Percentiles rank a stretch among this genome's conserved stretches.
Conservation (phyloP, 37 sponge, comb jelly and placozoan genomes). For the Spongia lamella region DNA sequence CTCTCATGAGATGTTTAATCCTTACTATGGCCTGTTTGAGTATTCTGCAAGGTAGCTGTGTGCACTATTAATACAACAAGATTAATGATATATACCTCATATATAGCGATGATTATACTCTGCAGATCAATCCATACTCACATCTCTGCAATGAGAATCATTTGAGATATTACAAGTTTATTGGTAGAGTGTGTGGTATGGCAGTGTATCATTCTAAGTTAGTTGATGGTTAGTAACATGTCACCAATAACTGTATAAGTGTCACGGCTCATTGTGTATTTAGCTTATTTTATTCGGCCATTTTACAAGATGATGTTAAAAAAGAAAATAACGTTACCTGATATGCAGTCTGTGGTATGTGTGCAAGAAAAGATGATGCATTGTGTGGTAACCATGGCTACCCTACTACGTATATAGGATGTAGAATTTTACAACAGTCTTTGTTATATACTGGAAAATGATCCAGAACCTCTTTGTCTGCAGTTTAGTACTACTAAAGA, state of each 20-base stretch:
- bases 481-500: slow-evolving; percentile 80
- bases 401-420: no score
- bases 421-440: slow-evolving; percentile 88
- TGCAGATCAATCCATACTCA: slow-evolving; percentile 97
- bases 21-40: slow-evolving; percentile 98
- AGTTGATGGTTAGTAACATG: slow-evolving; percentile 81
- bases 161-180: slow-evolving; percentile 88
- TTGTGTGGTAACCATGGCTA: no score
- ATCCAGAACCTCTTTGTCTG: slow-evolving; percentile 89
- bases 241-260: not conserved
- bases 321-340: not conserved
- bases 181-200: slow-evolving; percentile 94
- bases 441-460: slow-evolving; percentile 95
- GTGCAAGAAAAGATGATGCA: no score
- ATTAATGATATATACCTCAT: no score
- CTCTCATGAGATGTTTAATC: slow-evolving; percentile 98
- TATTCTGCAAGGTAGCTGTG: slow-evolving; percentile 84
- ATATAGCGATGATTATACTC: slow-evolving; percentile 97
- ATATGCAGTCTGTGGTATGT: slow-evolving; percentile 8
- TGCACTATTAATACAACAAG: no score
- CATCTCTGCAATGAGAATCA: slow-evolving; percentile 89
- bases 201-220: slow-evolving; percentile 96
- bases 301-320: not conserved
- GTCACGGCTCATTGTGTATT: not conserved
- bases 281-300: not conserved